Evolutionary conservation across 2,797 vertebrate species (phyloP).

Genomic region (Anas bernieri): DNA sequence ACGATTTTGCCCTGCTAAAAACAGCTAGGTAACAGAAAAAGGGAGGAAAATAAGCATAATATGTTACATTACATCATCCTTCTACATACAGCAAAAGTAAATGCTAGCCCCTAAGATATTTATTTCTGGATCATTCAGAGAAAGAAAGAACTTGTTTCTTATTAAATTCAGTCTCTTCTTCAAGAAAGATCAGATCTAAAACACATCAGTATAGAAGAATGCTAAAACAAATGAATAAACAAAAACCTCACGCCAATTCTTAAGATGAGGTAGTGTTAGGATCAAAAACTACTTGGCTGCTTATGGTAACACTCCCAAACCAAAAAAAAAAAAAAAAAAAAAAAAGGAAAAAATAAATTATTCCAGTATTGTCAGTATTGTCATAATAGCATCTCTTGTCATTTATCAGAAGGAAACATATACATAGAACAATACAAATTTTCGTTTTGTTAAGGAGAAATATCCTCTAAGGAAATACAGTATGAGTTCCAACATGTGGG

Average conservation of each 20-base stretch:
- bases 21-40: background rate
- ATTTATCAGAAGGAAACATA: background rate
- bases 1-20: background rate
- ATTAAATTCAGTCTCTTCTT: background rate
- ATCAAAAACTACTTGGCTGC: background rate
- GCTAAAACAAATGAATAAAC: background rate
- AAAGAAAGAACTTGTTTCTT: background rate
- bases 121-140: background rate
- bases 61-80: background rate
- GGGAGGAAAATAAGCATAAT: background rate
- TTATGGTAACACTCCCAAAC: background rate
- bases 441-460: background rate
- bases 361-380: background rate
- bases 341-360: background rate
- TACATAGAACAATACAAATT: accelerated
- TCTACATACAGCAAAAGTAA: background rate
- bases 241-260: background rate
- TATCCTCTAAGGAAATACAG: background rate
- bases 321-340: too few species aligned
- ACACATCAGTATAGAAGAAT: background rate
- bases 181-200: background rate
- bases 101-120: background rate
- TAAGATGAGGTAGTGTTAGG: background rate
- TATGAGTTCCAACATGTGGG: background rate
- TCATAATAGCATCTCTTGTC: background rate